These are phyloP conservation scores for Lepidochitona cinerea DNA, from an alignment of 2,888 invertebrate genomes.

Conservation along the genomic window DNA sequence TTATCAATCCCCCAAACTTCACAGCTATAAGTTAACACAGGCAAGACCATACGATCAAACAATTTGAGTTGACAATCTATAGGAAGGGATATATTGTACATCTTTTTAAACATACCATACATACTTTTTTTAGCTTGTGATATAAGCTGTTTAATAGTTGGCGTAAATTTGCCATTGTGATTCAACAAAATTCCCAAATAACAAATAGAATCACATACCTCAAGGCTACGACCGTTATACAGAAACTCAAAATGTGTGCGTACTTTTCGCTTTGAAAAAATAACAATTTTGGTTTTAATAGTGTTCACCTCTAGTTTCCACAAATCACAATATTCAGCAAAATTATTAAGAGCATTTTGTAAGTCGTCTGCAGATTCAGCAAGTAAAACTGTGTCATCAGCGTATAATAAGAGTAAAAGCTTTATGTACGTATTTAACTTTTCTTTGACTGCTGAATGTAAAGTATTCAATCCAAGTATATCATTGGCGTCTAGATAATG, in stretches of 20 bases:
- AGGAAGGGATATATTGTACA: background rate
- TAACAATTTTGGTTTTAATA: slow-evolving; percentile 12
- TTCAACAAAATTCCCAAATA: slow-evolving; percentile 18
- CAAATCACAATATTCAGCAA: slow-evolving; percentile 7
- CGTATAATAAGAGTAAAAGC: slow-evolving; percentile 7
- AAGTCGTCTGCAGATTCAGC: slow-evolving; percentile 4
- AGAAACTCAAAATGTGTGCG: slow-evolving; percentile 1
- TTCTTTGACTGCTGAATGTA: background rate
- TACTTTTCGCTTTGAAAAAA: slow-evolving; percentile 13
- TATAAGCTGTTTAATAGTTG: background rate
- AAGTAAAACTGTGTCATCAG: slow-evolving; percentile 8
- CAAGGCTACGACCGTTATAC: background rate
- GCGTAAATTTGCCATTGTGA: slow-evolving; percentile 13
- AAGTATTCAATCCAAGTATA: background rate
- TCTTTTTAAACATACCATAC: background rate
- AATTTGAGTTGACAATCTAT: too few relatives aligned
- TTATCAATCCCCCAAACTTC: too few relatives aligned
- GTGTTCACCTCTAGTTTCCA: slow-evolving; percentile 15
- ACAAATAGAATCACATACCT: slow-evolving; percentile 12
- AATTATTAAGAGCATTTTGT: slow-evolving; percentile 5
- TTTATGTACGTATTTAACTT: background rate
- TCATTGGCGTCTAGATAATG: background rate
- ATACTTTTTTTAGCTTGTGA: background rate
- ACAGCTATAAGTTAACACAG: too few relatives aligned
- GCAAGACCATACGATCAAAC: too few relatives aligned